Conservation (phyloP, 2,797 vertebrate genomes). For the Mormyrops boulengeri region DNA sequence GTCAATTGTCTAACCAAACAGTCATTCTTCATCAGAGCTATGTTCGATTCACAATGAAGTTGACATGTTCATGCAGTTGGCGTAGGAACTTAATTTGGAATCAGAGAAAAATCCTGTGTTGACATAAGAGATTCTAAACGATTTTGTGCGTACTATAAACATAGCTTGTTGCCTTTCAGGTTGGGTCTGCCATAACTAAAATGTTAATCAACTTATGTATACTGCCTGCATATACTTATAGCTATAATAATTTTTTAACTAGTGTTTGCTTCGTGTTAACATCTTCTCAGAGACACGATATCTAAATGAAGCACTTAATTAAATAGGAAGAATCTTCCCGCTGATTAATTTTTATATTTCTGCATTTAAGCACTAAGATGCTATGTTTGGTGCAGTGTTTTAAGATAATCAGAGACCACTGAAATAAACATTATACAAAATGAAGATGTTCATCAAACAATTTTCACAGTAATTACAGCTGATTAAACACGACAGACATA, state of each 20-base stretch:
- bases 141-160: neutral
- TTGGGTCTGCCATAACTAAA: neutral
- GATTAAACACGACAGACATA: neutral
- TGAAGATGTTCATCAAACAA: neutral
- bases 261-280: neutral
- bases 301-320: neutral
- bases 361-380: neutral
- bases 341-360: neutral
- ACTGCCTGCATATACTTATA: neutral
- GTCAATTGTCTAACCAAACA: neutral
- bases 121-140: neutral
- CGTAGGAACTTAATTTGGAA: neutral
- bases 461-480: neutral
- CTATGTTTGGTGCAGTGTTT: neutral
- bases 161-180: neutral
- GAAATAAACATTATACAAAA: constrained; percentile 3
- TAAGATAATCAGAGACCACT: constrained; percentile 14
- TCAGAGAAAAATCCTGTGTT: neutral
- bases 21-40: neutral
- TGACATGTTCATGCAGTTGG: neutral
- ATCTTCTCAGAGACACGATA: neutral
- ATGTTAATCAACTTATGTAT: neutral
- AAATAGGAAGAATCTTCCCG: neutral
- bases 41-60: neutral
- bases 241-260: neutral